Conservation (phyloP, 2,888 invertebrate genomes). For the Gymnosoma rotundatum region DNA sequence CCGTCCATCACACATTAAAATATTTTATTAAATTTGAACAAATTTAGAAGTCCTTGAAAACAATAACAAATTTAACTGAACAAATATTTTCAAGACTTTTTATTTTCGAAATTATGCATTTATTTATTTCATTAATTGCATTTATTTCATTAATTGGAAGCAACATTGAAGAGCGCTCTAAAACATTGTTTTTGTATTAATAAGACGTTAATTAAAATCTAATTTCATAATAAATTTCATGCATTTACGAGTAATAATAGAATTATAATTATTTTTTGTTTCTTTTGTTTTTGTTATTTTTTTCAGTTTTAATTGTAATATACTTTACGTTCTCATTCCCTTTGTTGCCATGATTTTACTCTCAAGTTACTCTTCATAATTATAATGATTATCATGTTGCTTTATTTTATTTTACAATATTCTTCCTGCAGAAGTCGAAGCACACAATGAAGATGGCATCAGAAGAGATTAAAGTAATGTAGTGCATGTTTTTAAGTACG, state of each 20-base stretch:
- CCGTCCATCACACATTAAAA: too few relatives aligned
- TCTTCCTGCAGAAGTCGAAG: neutral
- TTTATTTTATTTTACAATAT: neutral
- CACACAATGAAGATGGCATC: neutral
- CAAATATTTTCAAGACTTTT: too few relatives aligned
- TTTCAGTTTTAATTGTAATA: neutral
- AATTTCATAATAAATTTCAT: slow-evolving; percentile 25
- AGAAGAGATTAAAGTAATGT: slow-evolving; percentile 33
- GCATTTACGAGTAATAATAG: slow-evolving; percentile 41
- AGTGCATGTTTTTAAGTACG: neutral
- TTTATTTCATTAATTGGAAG: too few relatives aligned
- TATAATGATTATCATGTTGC: slow-evolving; percentile 26
- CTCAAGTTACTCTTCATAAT: slow-evolving; percentile 46
- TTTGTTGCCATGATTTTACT: slow-evolving; percentile 4
- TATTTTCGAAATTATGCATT: too few relatives aligned
- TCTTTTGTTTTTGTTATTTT: too few relatives aligned
- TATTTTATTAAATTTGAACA: too few relatives aligned
- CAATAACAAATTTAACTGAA: too few relatives aligned
- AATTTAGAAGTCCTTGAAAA: too few relatives aligned
- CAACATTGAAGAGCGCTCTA: neutral
- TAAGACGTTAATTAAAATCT: slow-evolving; percentile 39
- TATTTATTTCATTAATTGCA: too few relatives aligned
- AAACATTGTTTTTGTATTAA: neutral
- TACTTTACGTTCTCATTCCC: neutral
- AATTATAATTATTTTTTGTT: slow-evolving; percentile 5